phyloP scores from a whole-genome alignment of 2,113 vertebrate species.

The Anolis carolinensis region DNA sequence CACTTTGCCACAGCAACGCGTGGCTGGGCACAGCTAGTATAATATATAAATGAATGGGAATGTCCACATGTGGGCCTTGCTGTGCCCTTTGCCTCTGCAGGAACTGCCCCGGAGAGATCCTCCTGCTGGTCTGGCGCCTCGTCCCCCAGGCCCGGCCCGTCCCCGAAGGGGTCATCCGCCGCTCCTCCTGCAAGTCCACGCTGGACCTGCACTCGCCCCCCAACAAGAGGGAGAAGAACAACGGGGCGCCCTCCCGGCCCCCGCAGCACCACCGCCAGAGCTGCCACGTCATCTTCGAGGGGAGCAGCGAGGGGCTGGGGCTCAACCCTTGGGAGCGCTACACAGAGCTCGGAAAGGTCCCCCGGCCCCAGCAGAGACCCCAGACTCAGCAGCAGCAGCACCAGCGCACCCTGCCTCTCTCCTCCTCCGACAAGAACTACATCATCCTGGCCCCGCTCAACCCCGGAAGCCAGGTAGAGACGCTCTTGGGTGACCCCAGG shows the following conservation, averaged over 20 bases:
- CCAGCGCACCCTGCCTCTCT: conserved; percentile 71
- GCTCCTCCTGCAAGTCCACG: conserved; percentile 85
- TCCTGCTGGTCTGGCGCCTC: conserved; percentile 89
- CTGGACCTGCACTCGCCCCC: conserved; percentile 85
- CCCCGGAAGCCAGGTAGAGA: conserved; percentile 89
- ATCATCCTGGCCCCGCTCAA: conserved; percentile 92
- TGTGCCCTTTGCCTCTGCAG: conserved; percentile 61
- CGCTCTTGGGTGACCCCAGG: background rate
- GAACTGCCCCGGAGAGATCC: conserved; percentile 89
- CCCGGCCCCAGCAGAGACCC: conserved; percentile 52
- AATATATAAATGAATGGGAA: no score
- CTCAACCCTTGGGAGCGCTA: conserved; percentile 80
- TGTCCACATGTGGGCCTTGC: no score
- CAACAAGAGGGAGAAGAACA: conserved; percentile 81
- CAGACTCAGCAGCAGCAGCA: background rate
- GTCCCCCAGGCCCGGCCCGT: conserved; percentile 83
- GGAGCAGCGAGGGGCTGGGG: conserved; percentile 68
- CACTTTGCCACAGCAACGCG: no score
- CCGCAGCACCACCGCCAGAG: conserved; percentile 84
- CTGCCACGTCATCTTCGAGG: conserved; percentile 83
- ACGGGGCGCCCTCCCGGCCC: conserved; percentile 66
- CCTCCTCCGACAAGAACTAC: conserved; percentile 91
- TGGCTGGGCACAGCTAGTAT: no score
- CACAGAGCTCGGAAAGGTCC: conserved; percentile 78
- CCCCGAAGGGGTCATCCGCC: conserved; percentile 83